Evolutionary conservation across 2,888 invertebrate genomes (phyloP).

Genomic region (Dolomedes plantarius): DNA sequence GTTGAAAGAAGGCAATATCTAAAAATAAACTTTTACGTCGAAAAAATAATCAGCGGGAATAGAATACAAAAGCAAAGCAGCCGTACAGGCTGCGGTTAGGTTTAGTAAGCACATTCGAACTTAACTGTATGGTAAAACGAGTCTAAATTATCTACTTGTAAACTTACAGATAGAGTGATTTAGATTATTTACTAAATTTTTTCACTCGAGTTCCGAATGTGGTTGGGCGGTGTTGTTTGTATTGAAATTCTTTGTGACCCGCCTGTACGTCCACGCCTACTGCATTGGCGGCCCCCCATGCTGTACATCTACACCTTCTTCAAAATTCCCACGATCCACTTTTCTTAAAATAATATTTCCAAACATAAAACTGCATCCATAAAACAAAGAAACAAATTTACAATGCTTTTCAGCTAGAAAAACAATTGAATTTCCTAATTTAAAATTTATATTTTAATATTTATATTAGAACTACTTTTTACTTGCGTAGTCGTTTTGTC

Average conservation of each 20-base stretch:
- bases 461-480: constrained; percentile 29
- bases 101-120: too few species aligned
- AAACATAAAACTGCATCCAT: neutral
- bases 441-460: neutral
- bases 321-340: constrained; percentile 65
- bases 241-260: constrained; percentile 70
- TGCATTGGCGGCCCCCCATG: constrained; percentile 64
- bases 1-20: too few species aligned
- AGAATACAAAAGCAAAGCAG: too few species aligned
- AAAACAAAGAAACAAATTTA: neutral
- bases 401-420: neutral
- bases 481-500: constrained; percentile 42
- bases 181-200: constrained; percentile 15
- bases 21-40: too few species aligned
- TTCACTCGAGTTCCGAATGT: constrained; percentile 34
- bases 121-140: too few species aligned
- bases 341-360: constrained; percentile 2
- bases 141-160: too few species aligned
- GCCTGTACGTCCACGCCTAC: constrained; percentile 72
- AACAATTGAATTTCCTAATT: neutral
- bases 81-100: too few species aligned
- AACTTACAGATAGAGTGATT: too few species aligned
- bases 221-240: constrained; percentile 71
- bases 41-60: too few species aligned
- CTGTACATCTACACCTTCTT: constrained; percentile 57